Evolutionary conservation across 1,140 invertebrate species (phyloP).

Genomic region (Leptonema lineaticorne): DNA sequence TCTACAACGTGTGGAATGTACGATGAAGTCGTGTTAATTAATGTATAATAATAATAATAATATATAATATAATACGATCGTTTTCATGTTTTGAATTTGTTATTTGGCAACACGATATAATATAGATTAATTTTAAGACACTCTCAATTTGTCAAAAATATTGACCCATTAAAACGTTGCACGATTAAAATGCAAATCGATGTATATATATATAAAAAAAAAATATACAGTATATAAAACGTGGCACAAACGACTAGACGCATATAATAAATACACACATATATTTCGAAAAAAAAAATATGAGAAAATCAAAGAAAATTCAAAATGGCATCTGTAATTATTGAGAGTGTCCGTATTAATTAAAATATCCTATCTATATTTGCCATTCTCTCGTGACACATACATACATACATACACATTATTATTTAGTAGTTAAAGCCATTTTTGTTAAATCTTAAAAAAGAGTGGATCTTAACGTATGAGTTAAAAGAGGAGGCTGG

Average conservation of each 20-base stretch:
- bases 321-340: too few species aligned
- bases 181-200: too few species aligned
- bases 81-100: conserved; percentile 28
- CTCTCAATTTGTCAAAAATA: not conserved
- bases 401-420: conserved; percentile 27
- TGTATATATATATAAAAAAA: too few species aligned
- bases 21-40: conserved; percentile 40
- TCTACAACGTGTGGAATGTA: conserved; percentile 43
- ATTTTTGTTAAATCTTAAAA: conserved; percentile 42
- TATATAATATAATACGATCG: conserved; percentile 37
- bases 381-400: conserved; percentile 35
- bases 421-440: conserved; percentile 44
- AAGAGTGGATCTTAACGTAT: conserved; percentile 37
- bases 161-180: too few species aligned
- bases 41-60: too few species aligned
- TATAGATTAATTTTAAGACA: conserved; percentile 3
- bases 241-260: too few species aligned
- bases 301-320: too few species aligned
- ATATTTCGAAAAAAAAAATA: too few species aligned
- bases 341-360: conserved; percentile 23
- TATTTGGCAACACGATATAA: conserved; percentile 42
- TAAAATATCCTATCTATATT: conserved; percentile 42
- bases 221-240: too few species aligned
- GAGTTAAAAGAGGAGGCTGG: conserved; percentile 27
- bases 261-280: too few species aligned